Percentiles rank a stretch among this genome's conserved stretches.
Evolutionary conservation across 1,140 invertebrate species (phyloP).

Genomic region (Palaemon carinicauda): DNA sequence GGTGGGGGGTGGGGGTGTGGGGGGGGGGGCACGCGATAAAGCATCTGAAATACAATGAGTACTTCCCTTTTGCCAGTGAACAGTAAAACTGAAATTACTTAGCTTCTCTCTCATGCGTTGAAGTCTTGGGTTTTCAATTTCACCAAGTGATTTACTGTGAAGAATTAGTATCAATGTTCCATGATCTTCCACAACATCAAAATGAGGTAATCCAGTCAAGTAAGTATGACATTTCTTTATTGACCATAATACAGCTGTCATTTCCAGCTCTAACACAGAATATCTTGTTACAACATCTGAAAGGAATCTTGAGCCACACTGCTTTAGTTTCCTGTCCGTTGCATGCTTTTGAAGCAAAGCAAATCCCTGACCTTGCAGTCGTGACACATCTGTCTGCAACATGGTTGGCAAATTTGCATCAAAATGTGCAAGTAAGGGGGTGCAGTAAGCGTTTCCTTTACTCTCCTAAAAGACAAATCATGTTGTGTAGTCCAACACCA

Average conservation of each 20-base stretch:
- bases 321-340: slow-evolving; percentile 31
- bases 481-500: no score
- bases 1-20: no score
- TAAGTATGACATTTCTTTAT: no score
- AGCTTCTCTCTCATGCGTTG: no score
- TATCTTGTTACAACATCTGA: slow-evolving; percentile 39
- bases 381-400: no score
- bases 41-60: slow-evolving; percentile 14
- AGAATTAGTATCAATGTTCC: slow-evolving; percentile 41
- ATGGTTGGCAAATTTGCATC: neutral
- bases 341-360: no score
- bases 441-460: slow-evolving; percentile 9
- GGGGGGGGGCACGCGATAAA: slow-evolving; percentile 29
- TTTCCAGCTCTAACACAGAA: slow-evolving; percentile 47
- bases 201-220: no score
- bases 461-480: slow-evolving; percentile 45
- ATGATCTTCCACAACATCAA: slow-evolving; percentile 52
- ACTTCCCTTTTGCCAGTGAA: no score
- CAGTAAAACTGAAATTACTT: no score
- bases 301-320: slow-evolving; percentile 40
- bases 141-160: slow-evolving; percentile 31
- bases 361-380: neutral
- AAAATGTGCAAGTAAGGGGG: neutral
- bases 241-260: no score
- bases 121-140: no score